phyloP scores from a whole-genome alignment of 2,888 invertebrate genomes.

The Pheosia tremula region DNA sequence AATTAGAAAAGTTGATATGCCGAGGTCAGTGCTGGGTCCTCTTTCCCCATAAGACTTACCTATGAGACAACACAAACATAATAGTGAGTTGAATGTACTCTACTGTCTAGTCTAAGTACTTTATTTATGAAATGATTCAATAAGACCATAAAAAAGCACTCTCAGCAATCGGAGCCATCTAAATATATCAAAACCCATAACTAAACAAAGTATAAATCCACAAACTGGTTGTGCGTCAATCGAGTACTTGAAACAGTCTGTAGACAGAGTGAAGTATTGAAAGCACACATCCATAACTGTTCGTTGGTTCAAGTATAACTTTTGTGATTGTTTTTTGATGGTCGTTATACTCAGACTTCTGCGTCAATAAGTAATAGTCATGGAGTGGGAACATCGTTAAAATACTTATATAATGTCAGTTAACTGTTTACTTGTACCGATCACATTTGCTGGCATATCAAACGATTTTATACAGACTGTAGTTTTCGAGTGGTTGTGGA shows the following conservation, averaged over 20 bases:
- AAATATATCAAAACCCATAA: not conserved
- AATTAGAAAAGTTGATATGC: no score
- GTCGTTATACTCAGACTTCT: slow-evolving; percentile 1
- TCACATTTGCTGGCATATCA: no score
- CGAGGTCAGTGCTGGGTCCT: no score
- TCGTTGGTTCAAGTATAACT: slow-evolving; percentile 11
- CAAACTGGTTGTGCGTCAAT: slow-evolving; percentile 21
- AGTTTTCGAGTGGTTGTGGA: no score
- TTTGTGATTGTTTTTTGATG: slow-evolving; percentile 25
- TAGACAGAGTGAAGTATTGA: slow-evolving; percentile 17
- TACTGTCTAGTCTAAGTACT: no score
- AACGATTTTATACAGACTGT: no score
- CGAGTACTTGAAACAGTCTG: slow-evolving; percentile 21
- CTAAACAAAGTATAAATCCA: not conserved
- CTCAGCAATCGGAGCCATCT: not conserved
- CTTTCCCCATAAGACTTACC: no score
- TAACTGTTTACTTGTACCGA: no score
- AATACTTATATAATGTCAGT: no score
- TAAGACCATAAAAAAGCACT: not conserved
- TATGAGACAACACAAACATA: no score
- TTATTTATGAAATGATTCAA: not conserved
- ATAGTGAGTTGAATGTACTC: no score
- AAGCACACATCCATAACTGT: slow-evolving; percentile 18
- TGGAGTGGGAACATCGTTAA: not conserved
- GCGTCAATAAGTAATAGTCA: slow-evolving; percentile 9